Base-by-base conservation (phyloP, 2,113 vertebrate genomes). In the Andinoacara biseriatus region DNA sequence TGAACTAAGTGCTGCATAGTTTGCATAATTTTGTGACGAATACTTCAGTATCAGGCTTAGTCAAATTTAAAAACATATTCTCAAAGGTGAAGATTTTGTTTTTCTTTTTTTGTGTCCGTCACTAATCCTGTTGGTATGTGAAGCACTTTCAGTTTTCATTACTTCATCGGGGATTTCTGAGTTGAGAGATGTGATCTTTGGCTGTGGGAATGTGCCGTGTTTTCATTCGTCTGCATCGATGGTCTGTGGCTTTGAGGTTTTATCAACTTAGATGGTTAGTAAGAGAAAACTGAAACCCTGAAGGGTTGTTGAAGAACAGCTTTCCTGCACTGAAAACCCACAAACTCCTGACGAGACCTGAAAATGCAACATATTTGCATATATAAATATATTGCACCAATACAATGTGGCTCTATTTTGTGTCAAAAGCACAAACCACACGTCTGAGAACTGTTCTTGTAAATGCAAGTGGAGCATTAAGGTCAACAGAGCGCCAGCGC, bases 171-270 rank as follows among this genome's bases (percentile, higher is more conserved):
- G 77, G 62, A 58, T 46, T 78, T 80, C 26, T 57, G 14, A 46
- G 5, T 11, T 35, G 59, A 52, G 10, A 4, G 31, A 58, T 40
- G 57, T 63, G 40, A 72, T 87, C 33, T 82, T 49, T 43, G 46
- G 46, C 63, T 26, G 11, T 9, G 74, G 86, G 79, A 81, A 57
- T 84, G 80, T 69, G 80, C 84, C 49, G 26, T n/a, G 56, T 78
- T 78, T 74, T 22, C 52, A 62, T 82, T 74, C 2, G 5, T 40
- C 43, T 17, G 22, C 5, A 15, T 43, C 29, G 49, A 31, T 7
- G 13, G 77, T 26, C 24, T 5, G 38, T 1, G 40, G 22, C 54
- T 62, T 15, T 29, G 5, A 54, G 17, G 7, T 26, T 18, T 52
- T 20, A 7, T 54, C 18, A 18, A 3, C 8, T 54, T 54, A 54